Percentiles rank a stretch among this genome's conserved stretches.
These are phyloP conservation scores for Philaethria dido DNA, from an alignment of 2,888 invertebrate genomes.

Conservation along the genomic window DNA sequence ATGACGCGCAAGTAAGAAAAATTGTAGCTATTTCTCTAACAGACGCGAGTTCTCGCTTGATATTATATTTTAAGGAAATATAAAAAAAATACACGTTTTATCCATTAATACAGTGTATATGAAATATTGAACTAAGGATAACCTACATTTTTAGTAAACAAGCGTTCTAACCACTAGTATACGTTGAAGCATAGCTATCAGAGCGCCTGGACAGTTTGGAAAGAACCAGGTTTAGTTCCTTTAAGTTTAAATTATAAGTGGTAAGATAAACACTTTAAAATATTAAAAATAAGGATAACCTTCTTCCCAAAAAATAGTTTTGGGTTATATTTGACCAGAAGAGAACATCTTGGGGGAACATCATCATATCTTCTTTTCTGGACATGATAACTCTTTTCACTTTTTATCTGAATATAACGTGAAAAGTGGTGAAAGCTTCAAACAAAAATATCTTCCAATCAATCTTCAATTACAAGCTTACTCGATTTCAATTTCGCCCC, in stretches of 20 bases:
- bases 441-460: not conserved
- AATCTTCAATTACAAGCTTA: not conserved
- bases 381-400: not conserved
- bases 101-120: not conserved
- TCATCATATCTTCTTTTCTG: too few species aligned
- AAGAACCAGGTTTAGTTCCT: too few species aligned
- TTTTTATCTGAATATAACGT: not conserved
- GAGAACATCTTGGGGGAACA: too few species aligned
- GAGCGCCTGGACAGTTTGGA: too few species aligned
- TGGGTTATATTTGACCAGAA: too few species aligned
- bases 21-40: conserved; percentile 61
- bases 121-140: not conserved
- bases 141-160: too few species aligned
- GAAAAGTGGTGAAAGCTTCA: not conserved
- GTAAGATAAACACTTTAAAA: too few species aligned
- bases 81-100: conserved; percentile 34
- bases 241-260: too few species aligned
- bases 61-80: conserved; percentile 41
- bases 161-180: too few species aligned
- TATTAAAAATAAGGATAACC: too few species aligned
- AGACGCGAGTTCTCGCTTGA: conserved; percentile 47
- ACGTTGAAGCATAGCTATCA: too few species aligned
- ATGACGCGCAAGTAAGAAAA: conserved; percentile 58
- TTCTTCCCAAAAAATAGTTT: not conserved
- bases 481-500: not conserved